These are phyloP conservation scores for Stegodyphus dumicola DNA, from an alignment of 1,140 invertebrate genomes.

Conservation along the genomic window DNA sequence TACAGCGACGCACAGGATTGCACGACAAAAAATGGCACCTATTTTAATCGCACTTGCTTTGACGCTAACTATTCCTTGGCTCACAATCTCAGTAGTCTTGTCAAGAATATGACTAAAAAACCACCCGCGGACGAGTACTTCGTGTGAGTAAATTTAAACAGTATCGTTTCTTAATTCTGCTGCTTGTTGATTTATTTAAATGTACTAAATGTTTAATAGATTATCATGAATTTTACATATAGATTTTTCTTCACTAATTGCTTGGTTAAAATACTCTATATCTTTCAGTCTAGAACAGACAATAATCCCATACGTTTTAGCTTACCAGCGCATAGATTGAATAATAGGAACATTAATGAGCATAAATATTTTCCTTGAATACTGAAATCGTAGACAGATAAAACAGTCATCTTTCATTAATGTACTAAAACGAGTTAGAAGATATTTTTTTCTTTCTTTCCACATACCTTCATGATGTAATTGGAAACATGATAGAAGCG, in stretches of 20 bases:
- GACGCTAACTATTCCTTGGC: conserved; percentile 71
- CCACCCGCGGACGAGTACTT: conserved; percentile 88
- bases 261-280: not conserved
- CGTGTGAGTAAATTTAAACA: conserved; percentile 73
- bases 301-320: too few relatives aligned
- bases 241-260: not conserved
- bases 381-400: too few relatives aligned
- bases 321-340: too few relatives aligned
- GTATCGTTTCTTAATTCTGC: not conserved
- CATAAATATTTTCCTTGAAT: too few relatives aligned
- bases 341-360: too few relatives aligned
- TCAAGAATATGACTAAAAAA: conserved; percentile 70
- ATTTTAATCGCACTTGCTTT: conserved; percentile 74
- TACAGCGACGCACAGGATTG: conserved; percentile 67
- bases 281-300: too few relatives aligned
- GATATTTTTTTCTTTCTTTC: too few relatives aligned
- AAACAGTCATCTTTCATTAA: too few relatives aligned
- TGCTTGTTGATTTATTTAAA: not conserved
- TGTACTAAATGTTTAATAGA: not conserved
- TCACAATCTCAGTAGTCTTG: conserved; percentile 69
- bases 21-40: conserved; percentile 74
- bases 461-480: too few relatives aligned
- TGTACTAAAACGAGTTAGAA: too few relatives aligned
- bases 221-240: not conserved
- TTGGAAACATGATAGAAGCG: too few relatives aligned